Base-by-base conservation (phyloP, 2,113 vertebrate species). In the Salminus brasiliensis region DNA sequence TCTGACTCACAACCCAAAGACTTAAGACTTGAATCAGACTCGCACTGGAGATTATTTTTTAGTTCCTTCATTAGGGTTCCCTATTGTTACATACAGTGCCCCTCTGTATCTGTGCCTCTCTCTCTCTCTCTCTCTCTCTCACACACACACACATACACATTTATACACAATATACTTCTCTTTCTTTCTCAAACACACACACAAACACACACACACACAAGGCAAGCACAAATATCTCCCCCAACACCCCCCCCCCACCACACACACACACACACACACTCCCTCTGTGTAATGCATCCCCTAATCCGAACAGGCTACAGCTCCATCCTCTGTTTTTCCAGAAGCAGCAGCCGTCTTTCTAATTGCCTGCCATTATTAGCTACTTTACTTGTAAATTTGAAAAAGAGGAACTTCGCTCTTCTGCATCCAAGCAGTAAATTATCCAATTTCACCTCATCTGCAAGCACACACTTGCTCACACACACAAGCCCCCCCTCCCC, bases 391-490 rank as follows among this genome's bases (percentile, higher is more conserved):
- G 90, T 92, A 92, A 92, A 93, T 94, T 91, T 90, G 86, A 89
- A 91, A 91, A 89, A 89, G 88, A 91, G 87, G 86, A 90, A 89
- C 89, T 90, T 92, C 87, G 83, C 88, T 92, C 90, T 91, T 89
- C 91, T 91, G 89, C 90, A 93, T 90, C 91, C 90, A 93, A 92
- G 90, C 92, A 92, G 91, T 90, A 93, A 93, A 94, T 93, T 83
- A 93, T 91, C 91, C 89, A 90, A 92, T 92, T 88, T 93, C 90
- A 87, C 89, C 87, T 91, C 89, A 92, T 93, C 91, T 92, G 87
- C 81, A 83, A 90, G 84, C 84, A 90, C 90, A 70, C 74, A 9
- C 49, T 57, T 60, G 27, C 29, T 55, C 49, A n/a, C 67, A n/a
- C 59, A 30, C 72, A 16, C 52, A 47, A n/a, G 15, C 23, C 12